phyloP scores from a whole-genome alignment of 2,797 vertebrate genomes.

The Pipistrellus pipistrellus region DNA sequence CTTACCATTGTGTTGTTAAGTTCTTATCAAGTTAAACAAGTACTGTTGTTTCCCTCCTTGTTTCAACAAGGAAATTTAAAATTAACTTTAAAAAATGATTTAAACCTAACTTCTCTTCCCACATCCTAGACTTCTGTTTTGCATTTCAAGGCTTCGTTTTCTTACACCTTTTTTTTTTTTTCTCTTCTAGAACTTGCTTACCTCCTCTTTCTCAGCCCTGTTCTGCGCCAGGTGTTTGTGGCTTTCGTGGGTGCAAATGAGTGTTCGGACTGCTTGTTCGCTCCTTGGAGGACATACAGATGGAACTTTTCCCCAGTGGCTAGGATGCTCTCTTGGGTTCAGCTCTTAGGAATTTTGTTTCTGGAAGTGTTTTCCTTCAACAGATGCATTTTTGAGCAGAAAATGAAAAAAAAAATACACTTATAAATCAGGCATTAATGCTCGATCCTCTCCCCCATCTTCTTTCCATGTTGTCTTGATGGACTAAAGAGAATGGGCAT shows the following conservation, averaged over 20 bases:
- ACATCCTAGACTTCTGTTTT: neutral
- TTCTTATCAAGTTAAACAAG: conserved; percentile 9
- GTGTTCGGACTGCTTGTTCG: neutral
- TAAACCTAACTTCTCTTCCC: neutral
- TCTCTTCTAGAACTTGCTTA: neutral
- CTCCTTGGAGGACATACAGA: neutral
- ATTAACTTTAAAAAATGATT: conserved; percentile 6
- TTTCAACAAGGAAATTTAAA: conserved; percentile 30
- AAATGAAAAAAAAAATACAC: neutral
- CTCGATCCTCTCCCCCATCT: neutral
- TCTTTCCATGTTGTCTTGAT: neutral
- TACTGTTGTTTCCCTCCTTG: neutral
- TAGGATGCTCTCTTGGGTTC: neutral
- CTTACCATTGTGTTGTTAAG: neutral
- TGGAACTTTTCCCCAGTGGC: neutral
- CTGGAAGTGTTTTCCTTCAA: neutral
- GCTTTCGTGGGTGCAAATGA: neutral
- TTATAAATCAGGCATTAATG: neutral
- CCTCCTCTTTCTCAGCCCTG: neutral
- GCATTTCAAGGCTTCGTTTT: conserved; percentile 15
- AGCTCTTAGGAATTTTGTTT: conserved; percentile 29
- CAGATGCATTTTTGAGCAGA: neutral
- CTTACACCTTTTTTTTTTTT: neutral
- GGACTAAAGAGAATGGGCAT: neutral
- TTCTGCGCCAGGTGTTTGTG: neutral